Evolutionary conservation across 2,113 vertebrate genomes (phyloP).

Genomic region (Thamnophis sirtalis): DNA sequence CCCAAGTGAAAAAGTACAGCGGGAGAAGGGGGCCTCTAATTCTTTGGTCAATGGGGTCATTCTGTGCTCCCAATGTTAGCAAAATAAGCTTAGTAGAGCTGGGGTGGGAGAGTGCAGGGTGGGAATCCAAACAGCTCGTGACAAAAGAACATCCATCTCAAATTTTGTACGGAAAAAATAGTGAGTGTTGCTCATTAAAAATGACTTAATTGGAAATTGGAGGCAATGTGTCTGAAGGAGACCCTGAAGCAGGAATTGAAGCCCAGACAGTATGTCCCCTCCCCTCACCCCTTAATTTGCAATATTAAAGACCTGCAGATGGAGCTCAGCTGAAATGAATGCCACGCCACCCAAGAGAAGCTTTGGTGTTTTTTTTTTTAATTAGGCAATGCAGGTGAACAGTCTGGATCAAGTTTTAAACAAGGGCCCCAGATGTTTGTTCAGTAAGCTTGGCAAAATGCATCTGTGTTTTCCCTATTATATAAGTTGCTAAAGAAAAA

Average conservation of each 20-base stretch:
- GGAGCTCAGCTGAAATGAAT: slow-evolving; percentile 42
- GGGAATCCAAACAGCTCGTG: slow-evolving; percentile 14
- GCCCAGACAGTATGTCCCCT: slow-evolving; percentile 6
- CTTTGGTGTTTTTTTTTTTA: slow-evolving; percentile 55
- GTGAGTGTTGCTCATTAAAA: slow-evolving; percentile 26
- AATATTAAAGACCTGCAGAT: slow-evolving; percentile 52
- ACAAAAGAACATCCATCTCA: slow-evolving; percentile 13
- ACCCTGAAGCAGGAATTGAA: background rate
- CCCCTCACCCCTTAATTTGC: background rate
- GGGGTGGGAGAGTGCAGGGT: background rate
- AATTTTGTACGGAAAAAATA: background rate
- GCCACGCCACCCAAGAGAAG: slow-evolving; percentile 41
- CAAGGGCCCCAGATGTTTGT: slow-evolving; percentile 64
- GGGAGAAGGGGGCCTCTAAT: slow-evolving; percentile 54
- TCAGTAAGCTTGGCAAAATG: slow-evolving; percentile 51
- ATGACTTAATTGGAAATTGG: slow-evolving; percentile 47
- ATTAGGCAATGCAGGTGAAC: slow-evolving; percentile 71
- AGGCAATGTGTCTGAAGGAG: background rate
- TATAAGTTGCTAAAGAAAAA: slow-evolving; percentile 45
- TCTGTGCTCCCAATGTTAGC: slow-evolving; percentile 30
- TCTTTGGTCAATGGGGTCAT: slow-evolving; percentile 61
- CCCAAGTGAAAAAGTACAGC: slow-evolving; percentile 46
- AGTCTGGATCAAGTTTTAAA: slow-evolving; percentile 64
- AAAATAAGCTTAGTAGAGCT: slow-evolving; percentile 24
- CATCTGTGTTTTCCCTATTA: slow-evolving; percentile 47